These are phyloP conservation scores for Epinephelus malabaricus DNA, from an alignment of 2,797 vertebrate species.

Conservation along the genomic window DNA sequence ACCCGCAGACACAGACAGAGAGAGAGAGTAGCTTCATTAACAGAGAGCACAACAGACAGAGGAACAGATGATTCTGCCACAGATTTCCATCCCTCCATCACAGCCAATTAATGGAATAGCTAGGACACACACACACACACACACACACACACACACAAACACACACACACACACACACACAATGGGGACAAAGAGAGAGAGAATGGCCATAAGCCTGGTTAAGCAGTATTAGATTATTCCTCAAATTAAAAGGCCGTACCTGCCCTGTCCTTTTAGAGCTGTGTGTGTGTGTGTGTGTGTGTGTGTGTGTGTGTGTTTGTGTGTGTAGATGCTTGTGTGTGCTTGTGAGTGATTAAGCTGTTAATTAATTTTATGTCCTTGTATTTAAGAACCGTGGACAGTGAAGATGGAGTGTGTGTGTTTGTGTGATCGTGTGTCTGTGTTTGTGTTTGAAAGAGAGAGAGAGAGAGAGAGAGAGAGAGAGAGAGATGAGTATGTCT, in stretches of 20 bases:
- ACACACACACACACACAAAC: slow-evolving; percentile 27
- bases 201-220: slow-evolving; percentile 67
- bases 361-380: slow-evolving; percentile 82
- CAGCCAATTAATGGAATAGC: slow-evolving; percentile 76
- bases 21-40: slow-evolving; percentile 66
- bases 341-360: slow-evolving; percentile 65
- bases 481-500: slow-evolving; percentile 22
- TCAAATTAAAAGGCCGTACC: slow-evolving; percentile 77
- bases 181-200: slow-evolving; percentile 42
- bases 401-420: slow-evolving; percentile 56
- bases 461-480: not conserved
- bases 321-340: slow-evolving; percentile 2
- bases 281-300: slow-evolving; percentile 14
- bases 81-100: slow-evolving; percentile 72
- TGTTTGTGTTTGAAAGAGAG: not conserved
- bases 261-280: slow-evolving; percentile 59
- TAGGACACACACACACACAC: slow-evolving; percentile 40
- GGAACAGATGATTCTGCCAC: slow-evolving; percentile 73
- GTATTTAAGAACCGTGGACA: slow-evolving; percentile 80
- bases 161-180: slow-evolving; percentile 26
- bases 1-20: slow-evolving; percentile 46
- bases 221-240: slow-evolving; percentile 78
- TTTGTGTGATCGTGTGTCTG: slow-evolving; percentile 27
- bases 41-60: slow-evolving; percentile 75
- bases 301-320: slow-evolving; percentile 26